Percentiles rank a stretch among this genome's conserved stretches.
Conservation (phyloP, 2,113 vertebrate species). For the Leucosticte australis region DNA sequence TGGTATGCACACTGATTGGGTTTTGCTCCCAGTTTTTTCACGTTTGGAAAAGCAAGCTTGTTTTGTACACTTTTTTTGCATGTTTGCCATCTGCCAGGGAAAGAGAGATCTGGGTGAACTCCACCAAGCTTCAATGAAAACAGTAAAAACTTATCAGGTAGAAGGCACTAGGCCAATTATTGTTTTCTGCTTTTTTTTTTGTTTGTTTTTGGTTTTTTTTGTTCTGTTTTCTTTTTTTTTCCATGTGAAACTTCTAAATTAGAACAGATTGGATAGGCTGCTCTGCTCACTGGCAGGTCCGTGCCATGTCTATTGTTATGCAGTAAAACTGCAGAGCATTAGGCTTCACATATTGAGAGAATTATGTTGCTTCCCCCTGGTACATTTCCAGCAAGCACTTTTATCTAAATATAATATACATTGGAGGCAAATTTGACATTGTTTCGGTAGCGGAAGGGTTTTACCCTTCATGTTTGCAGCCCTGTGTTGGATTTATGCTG, state of each 20-base stretch:
- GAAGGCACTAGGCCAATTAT: background rate
- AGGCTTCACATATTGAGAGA: constrained; percentile 58
- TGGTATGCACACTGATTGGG: background rate
- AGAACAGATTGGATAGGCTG: background rate
- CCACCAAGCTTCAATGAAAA: background rate
- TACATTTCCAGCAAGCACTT: constrained; percentile 50
- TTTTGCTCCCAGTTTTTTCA: background rate
- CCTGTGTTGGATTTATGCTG: background rate
- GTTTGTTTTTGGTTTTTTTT: too few species aligned
- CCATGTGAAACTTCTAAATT: background rate
- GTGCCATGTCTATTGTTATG: background rate
- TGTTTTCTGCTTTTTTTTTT: background rate
- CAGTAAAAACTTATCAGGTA: background rate
- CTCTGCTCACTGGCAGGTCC: background rate
- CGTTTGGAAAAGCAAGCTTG: background rate
- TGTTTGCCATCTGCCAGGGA: background rate
- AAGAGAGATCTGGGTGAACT: background rate
- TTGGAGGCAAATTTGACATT: constrained; percentile 39
- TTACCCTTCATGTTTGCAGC: constrained; percentile 29
- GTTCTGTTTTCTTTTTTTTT: background rate
- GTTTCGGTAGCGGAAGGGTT: constrained; percentile 57
- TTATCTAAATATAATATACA: constrained; percentile 37
- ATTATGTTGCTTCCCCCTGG: constrained; percentile 53
- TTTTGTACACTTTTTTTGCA: background rate
- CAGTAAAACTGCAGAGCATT: constrained; percentile 24